Conservation (phyloP, 2,113 vertebrate species). For the Laterallus jamaicensis region DNA sequence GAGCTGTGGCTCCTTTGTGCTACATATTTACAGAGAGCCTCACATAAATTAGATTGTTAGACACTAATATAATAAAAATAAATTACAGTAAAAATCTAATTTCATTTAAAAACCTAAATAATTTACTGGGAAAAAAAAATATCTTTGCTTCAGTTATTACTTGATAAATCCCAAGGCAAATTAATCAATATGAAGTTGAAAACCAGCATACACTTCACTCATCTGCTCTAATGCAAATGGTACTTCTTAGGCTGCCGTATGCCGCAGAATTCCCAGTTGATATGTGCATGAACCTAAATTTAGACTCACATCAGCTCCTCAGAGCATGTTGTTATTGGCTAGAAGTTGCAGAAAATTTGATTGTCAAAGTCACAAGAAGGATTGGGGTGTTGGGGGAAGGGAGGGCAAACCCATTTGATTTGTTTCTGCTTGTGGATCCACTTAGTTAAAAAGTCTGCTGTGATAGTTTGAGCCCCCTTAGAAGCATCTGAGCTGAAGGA, state of each 20-base stretch:
- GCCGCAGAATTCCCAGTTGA: slow-evolving; percentile 4
- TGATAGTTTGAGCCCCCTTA: neutral
- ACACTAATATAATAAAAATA: slow-evolving; percentile 49
- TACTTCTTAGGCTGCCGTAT: neutral
- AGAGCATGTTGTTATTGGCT: neutral
- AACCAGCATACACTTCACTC: neutral
- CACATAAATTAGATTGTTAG: slow-evolving; percentile 41
- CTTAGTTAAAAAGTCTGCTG: neutral
- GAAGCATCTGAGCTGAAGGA: neutral
- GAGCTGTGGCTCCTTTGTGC: neutral
- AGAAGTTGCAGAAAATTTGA: slow-evolving; percentile 14
- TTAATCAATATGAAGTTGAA: slow-evolving; percentile 44
- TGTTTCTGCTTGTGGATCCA: neutral
- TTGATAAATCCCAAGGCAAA: slow-evolving; percentile 54
- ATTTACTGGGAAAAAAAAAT: slow-evolving; percentile 27
- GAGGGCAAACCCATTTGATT: neutral
- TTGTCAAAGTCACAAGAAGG: neutral
- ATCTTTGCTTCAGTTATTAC: slow-evolving; percentile 41
- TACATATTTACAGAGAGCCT: neutral
- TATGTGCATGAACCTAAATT: neutral
- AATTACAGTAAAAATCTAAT: slow-evolving; percentile 29
- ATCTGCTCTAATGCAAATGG: slow-evolving; percentile 13
- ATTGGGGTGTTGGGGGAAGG: neutral
- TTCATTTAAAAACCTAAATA: slow-evolving; percentile 40
- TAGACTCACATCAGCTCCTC: neutral